phyloP scores from a whole-genome alignment of 2,888 invertebrate genomes.

The Atherix ibis region DNA sequence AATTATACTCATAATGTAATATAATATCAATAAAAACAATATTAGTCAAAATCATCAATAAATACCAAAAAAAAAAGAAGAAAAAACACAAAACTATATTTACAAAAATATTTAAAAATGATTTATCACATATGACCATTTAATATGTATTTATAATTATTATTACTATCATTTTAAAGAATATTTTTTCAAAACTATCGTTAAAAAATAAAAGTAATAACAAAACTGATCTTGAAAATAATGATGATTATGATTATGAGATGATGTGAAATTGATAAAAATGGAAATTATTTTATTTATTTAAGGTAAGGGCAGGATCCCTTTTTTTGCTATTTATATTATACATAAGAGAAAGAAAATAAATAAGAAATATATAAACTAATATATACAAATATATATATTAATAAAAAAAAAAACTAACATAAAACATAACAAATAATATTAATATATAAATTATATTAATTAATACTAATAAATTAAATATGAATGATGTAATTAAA shows the following conservation, averaged over 20 bases:
- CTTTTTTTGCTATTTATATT: constrained; percentile 12
- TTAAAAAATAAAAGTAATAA: not conserved
- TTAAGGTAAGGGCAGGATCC: constrained; percentile 13
- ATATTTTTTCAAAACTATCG: no score
- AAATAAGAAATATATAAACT: not conserved
- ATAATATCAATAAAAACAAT: not conserved
- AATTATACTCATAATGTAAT: no score
- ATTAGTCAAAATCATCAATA: not conserved
- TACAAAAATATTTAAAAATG: no score
- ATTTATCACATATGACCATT: no score
- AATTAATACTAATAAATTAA: no score
- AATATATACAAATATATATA: not conserved
- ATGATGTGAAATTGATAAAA: not conserved
- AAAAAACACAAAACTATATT: no score
- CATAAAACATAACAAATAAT: constrained; percentile 1
- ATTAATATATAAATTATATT: no score
- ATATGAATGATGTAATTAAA: no score
- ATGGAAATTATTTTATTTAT: constrained; percentile 8
- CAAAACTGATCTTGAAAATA: not conserved
- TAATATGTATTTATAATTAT: no score
- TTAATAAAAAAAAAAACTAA: constrained; percentile 1
- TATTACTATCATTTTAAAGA: no score
- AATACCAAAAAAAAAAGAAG: not conserved
- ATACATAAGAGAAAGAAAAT: constrained; percentile 9
- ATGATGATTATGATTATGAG: not conserved